Evolutionary conservation across 2,888 invertebrate species (phyloP).

Genomic region (Plebejus anna): DNA sequence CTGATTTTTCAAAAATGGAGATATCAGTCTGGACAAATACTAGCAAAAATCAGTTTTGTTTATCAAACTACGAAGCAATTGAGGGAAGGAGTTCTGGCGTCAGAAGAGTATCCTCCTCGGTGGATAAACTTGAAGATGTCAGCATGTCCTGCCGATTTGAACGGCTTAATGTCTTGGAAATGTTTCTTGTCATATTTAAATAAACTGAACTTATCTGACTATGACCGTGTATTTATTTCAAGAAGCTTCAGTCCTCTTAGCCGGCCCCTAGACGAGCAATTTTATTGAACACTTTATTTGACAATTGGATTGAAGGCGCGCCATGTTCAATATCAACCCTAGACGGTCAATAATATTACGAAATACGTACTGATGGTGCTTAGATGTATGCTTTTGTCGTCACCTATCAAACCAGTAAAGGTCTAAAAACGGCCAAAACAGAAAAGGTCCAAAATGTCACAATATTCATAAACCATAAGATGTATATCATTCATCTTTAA

Average conservation of each 20-base stretch:
- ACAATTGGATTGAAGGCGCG: no score
- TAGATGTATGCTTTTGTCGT: neutral
- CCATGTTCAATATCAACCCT: no score
- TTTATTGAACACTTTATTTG: no score
- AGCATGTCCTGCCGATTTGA: conserved; percentile 44
- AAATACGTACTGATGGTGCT: no score
- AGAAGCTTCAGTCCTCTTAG: neutral
- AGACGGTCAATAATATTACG: no score
- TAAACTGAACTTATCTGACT: neutral
- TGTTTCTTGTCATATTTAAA: conserved; percentile 38
- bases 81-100: conserved; percentile 45
- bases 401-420: neutral
- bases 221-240: neutral
- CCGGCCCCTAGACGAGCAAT: no score
- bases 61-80: conserved; percentile 54
- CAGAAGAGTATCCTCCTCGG: conserved; percentile 48
- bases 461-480: neutral
- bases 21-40: conserved; percentile 43
- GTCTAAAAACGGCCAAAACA: neutral
- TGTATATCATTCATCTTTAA: conserved; percentile 2
- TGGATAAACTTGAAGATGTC: conserved; percentile 47
- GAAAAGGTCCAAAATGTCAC: neutral
- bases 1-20: conserved; percentile 63
- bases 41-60: conserved; percentile 57
- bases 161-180: conserved; percentile 55